Base-by-base conservation (phyloP, 23 tunicate species). In the Trididemnum clinides region DNA sequence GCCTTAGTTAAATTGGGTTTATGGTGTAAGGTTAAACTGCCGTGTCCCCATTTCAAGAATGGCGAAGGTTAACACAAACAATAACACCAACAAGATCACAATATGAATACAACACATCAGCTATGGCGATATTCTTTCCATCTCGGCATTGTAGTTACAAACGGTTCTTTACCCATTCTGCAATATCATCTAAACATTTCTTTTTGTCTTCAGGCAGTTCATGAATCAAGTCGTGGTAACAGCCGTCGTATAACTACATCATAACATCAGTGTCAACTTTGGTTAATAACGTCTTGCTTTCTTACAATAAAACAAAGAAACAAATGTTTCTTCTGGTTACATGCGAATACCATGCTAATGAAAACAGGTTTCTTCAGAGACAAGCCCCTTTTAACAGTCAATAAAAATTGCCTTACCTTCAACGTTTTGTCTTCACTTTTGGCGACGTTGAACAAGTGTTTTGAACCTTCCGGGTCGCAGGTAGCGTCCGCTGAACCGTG, bases 351-450 rank as follows among this genome's bases (percentile, higher is more conserved):
- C n/a, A n/a, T n/a, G n/a, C n/a, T n/a, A n/a, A n/a, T n/a, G 15
- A 10, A 15, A 44, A 7, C 54, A 44, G 54, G 54, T 7, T 44
- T 7, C 54, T 44, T 15, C 54, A 44, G 54, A 10, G 15, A 44
- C 15, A 7, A 44, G 10, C 10, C 10, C 54, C 54, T 44, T 44
- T 44, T n/a, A n/a, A n/a, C n/a, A n/a, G n/a, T n/a, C n/a, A n/a
- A n/a, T n/a, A n/a, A n/a, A n/a, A n/a, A n/a, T n/a, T n/a, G n/a
- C 54, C 10, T 44, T 87, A 92, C 97, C 82, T 87, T 87, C 33
- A 82, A 7, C 26, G 91, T 87, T 71, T 82, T 87, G 51, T 92
- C 97, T 65, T 82, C 30, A 33, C 91, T 82, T 57, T 92, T 83
- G 0, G 91, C 80, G 7, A 33, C 30, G 39, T 77, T 39, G 50